These are phyloP conservation scores for Rhincodon typus DNA, from an alignment of 2,797 vertebrate species.

Conservation along the genomic window DNA sequence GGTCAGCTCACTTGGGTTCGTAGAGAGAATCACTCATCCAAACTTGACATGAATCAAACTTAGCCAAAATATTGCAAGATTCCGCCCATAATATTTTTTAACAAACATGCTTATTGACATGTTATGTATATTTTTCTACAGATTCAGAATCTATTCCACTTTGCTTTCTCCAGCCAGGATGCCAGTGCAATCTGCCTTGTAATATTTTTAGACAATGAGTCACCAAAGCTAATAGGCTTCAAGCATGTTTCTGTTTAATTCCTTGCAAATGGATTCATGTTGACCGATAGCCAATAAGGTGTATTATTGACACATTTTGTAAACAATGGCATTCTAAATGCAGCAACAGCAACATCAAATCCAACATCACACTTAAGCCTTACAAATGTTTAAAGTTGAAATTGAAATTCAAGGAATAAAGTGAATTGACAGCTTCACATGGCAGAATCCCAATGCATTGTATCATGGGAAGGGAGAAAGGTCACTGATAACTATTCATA, in stretches of 20 bases:
- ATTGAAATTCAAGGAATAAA: not conserved
- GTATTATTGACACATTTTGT: not conserved
- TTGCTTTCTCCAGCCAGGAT: not conserved
- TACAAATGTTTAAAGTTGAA: not conserved
- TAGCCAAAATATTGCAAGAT: too few relatives aligned
- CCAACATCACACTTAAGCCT: not conserved
- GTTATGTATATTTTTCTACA: not conserved
- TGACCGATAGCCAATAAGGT: not conserved
- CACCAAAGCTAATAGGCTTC: not conserved
- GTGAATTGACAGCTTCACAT: not conserved
- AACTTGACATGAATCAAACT: too few relatives aligned
- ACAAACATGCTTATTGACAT: too few relatives aligned
- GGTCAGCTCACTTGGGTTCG: too few relatives aligned
- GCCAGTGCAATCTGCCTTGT: not conserved
- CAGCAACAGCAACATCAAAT: not conserved
- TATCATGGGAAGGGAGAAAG: not conserved
- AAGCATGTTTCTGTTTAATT: not conserved
- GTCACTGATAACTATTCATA: not conserved
- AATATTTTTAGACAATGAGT: not conserved
- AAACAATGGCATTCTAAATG: not conserved
- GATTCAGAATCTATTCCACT: not conserved
- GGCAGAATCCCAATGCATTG: not conserved
- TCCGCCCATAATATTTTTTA: too few relatives aligned
- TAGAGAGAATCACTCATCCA: too few relatives aligned
- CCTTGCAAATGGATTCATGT: not conserved